Percentiles rank a stretch among this genome's conserved stretches.
Conservation (phyloP, 2,888 invertebrate species). For the Cecidostiba fungosa region DNA sequence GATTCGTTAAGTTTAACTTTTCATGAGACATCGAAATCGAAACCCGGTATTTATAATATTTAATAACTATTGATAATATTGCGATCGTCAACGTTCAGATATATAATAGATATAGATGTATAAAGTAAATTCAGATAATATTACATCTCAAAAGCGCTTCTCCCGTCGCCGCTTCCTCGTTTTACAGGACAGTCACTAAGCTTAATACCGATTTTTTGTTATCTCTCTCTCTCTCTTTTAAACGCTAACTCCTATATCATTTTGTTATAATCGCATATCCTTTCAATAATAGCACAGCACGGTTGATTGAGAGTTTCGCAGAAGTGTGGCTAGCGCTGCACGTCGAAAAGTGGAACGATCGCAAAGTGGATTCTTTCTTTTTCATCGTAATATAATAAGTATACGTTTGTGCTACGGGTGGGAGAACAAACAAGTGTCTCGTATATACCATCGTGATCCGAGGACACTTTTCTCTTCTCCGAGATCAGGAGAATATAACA, state of each 20-base stretch:
- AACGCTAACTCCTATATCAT: conserved; percentile 41
- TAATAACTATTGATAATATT: conserved; percentile 4
- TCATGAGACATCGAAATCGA: background rate
- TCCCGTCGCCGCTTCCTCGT: conserved; percentile 42
- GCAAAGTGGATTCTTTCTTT: conserved; percentile 8
- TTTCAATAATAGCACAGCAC: conserved; percentile 64
- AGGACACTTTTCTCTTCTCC: background rate
- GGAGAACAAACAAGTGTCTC: conserved; percentile 11
- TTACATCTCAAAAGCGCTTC: conserved; percentile 51
- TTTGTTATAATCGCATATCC: conserved; percentile 40
- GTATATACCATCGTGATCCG: background rate
- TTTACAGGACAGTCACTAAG: conserved; percentile 42
- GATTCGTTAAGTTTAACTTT: background rate
- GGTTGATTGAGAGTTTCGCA: conserved; percentile 63
- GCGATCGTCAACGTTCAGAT: conserved; percentile 46
- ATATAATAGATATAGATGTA: background rate
- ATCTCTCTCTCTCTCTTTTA: background rate
- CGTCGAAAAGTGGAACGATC: conserved; percentile 48
- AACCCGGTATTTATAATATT: background rate
- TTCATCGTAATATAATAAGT: too few relatives aligned
- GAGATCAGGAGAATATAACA: background rate
- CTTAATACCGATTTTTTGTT: conserved; percentile 35
- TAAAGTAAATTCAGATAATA: background rate
- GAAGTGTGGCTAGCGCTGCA: conserved; percentile 55
- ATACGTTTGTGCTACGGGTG: background rate